Evolutionary conservation across 2,797 vertebrate species (phyloP), one percentile per base, ranked within the genome.

Genomic region (Hydrocynus forskahlii): DNA sequence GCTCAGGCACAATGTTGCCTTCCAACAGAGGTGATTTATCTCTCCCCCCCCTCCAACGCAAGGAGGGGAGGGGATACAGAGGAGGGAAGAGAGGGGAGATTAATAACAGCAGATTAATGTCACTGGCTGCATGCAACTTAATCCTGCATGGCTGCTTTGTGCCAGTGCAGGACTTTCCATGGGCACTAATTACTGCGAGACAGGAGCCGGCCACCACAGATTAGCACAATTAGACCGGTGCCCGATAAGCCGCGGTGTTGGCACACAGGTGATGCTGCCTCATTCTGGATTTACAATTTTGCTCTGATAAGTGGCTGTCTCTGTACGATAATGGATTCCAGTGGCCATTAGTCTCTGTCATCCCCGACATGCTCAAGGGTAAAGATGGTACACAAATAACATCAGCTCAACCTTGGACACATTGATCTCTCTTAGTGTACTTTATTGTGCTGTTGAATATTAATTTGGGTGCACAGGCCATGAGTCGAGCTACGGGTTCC

Each of bases 71-170:
- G 89, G 19, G n/a, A 35, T 64, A 60, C 5, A 29, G 7, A 40
- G 25, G 64, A 57, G 64, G 67, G 80, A 89, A 88, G 86, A 86
- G 86, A 72, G 73, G 85, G 84, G 88, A 92, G 92, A 94, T 94
- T 93, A 93, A 94, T 94, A 93, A 92, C 90, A 89, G 92, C 92
- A 88, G 91, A 93, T 94, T 93, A 93, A 73, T 88, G 91, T 90
- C 88, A 86, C 87, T 91, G 59, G 88, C 92, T 91, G 87, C 91
- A 91, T 88, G 85, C 89, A 84, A 83, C 85, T 78, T 78, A 77
- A 79, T 86, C 66, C 55, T 62, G 77, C 64, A 68, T 80, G 21
- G 74, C 60, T 75, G 78, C 60, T 76, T 67, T 78, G 79, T 81
- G 79, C 68, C 23, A 77, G 35, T 69, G 73, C 76, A 35, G 63